Conservation (phyloP, 1,140 invertebrate genomes). For the Lordiphosa clarofinis region DNA sequence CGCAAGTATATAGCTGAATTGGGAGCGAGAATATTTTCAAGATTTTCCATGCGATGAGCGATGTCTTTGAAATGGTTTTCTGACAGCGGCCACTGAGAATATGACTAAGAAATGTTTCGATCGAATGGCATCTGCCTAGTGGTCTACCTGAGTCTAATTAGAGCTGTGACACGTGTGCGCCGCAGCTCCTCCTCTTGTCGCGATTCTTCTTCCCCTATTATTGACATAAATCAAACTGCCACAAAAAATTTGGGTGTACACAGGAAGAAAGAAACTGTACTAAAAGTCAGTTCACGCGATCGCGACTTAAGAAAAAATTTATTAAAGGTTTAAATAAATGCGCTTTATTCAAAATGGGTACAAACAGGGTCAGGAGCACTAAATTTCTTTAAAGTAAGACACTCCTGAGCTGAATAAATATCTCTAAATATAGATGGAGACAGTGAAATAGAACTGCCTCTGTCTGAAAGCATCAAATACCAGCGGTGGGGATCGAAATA, state of each 20-base stretch:
- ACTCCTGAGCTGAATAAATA: no score
- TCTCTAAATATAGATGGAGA: no score
- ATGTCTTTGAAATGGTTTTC: slow-evolving; percentile 33
- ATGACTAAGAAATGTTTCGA: slow-evolving; percentile 44
- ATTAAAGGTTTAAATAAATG: no score
- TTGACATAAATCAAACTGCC: slow-evolving; percentile 37
- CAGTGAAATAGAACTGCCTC: no score
- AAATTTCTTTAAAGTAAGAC: no score
- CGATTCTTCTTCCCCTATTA: slow-evolving; percentile 5
- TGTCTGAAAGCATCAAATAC: no score
- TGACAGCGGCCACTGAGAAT: slow-evolving; percentile 30
- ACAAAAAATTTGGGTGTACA: background rate
- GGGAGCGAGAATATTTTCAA: slow-evolving; percentile 47
- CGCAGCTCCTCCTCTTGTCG: slow-evolving; percentile 6
- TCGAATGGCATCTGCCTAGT: slow-evolving; percentile 18
- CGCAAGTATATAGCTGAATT: slow-evolving; percentile 42
- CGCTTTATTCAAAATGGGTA: no score
- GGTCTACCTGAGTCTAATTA: slow-evolving; percentile 49
- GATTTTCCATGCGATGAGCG: slow-evolving; percentile 68
- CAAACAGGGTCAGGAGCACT: no score
- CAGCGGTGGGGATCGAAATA: no score
- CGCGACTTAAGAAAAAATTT: no score
- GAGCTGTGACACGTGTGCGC: slow-evolving; percentile 49
- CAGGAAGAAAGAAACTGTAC: background rate
- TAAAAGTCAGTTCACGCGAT: background rate